phyloP scores from a whole-genome alignment of 2,113 vertebrate species.

The Pachypanchax playfairii region DNA sequence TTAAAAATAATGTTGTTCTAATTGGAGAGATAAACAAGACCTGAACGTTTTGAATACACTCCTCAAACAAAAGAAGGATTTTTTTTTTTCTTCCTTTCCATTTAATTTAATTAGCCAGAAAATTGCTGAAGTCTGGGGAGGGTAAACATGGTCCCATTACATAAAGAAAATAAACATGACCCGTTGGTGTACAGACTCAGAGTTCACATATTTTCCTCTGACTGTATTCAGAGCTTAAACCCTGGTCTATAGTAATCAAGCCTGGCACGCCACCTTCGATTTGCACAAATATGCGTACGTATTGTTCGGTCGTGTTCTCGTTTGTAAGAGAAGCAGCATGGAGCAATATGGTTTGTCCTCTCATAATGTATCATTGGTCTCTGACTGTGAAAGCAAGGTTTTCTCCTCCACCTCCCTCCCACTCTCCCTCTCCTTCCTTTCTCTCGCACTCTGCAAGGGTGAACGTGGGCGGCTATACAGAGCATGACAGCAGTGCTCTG shows the following conservation, averaged over 20 bases:
- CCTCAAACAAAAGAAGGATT: constrained; percentile 12
- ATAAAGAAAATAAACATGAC: constrained; percentile 22
- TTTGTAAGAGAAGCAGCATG: constrained; percentile 68
- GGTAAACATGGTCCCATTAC: constrained; percentile 19
- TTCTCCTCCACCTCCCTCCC: constrained; percentile 63
- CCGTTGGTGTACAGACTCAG: constrained; percentile 6
- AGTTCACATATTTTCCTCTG: constrained; percentile 7
- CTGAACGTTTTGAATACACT: constrained; percentile 16
- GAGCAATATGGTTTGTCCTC: constrained; percentile 65
- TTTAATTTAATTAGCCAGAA: constrained; percentile 44
- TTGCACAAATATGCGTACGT: constrained; percentile 36
- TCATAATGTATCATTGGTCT: constrained; percentile 67
- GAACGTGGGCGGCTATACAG: constrained; percentile 73
- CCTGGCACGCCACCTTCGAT: constrained; percentile 36
- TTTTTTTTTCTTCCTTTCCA: neutral
- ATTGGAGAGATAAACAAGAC: constrained; percentile 60
- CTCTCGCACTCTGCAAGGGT: constrained; percentile 63
- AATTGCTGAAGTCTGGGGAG: constrained; percentile 26
- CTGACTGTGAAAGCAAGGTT: constrained; percentile 64
- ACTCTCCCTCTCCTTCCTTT: constrained; percentile 40
- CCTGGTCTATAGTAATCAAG: constrained; percentile 13
- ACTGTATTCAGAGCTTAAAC: constrained; percentile 11
- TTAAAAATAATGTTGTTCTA: constrained; percentile 45
- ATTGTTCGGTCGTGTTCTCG: constrained; percentile 62
- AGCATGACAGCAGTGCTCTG: constrained; percentile 74